Base-by-base conservation (phyloP, 2,888 invertebrate genomes). In the Celastrina argiolus region DNA sequence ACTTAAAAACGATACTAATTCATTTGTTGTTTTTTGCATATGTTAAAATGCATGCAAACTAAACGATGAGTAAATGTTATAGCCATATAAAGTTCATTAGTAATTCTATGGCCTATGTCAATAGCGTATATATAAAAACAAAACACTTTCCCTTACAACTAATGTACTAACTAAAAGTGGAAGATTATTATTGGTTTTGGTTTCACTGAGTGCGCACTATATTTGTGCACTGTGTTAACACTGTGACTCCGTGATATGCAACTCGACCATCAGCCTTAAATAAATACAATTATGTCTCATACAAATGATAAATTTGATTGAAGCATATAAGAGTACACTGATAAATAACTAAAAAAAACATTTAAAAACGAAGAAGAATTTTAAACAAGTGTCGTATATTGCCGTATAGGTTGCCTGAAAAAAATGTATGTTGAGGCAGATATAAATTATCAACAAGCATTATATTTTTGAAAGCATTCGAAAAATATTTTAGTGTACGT, bases 151-250 rank as follows among this genome's bases (percentile, higher is more conserved):
- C 77, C 81, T 83, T 82, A 76, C 74, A 78, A 78, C 80, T 85
- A 85, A 79, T 72, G 77, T 51, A 51, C 71, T 75, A 85, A 86
- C 77, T 70, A 74, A 81, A 80, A 74, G 79, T 83, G 85, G 84
- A 85, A 87, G 84, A 83, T 81, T 56, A 64, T 18, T 39, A 68
- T 73, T 73, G 69, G 79, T 78, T 85, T 86, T 85, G 83, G 85
- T 84, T 83, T 76, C 64, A 69, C 63, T 56, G 65, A 28, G 56
- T 65, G 65, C 41, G 56, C 58, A 65, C 22, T 66, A 63, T 70
- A 69, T 83, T 87, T 86, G 87, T 85, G 86, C 85, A 79, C 77
- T 73, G 72, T 77, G 67, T 63, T 51, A 59, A 36, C 59, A 31
- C 7, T 61, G 61, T 61, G 61, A 61, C 61, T 39, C 59, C 34